Evolutionary conservation across 2,113 vertebrate species (phyloP), one percentile per base, ranked within the genome.

Genomic region (Coturnix japonica): DNA sequence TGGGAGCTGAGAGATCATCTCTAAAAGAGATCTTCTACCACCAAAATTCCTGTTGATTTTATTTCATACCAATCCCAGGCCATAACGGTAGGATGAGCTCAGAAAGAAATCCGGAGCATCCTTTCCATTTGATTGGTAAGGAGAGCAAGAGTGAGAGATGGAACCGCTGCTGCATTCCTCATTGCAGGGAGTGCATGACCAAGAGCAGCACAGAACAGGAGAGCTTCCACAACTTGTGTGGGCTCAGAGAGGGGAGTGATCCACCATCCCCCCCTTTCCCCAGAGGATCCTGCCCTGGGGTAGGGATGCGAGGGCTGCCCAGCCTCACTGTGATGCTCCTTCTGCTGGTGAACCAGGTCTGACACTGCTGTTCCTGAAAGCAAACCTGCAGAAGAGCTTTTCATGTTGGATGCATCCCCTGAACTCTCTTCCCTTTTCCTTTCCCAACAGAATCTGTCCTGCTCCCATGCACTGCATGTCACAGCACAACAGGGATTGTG

Each of bases 401-500:
- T 23, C 21, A 11, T 6, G 22, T 25, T 21, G 59, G 15, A 26
- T 0, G 21, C 35, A 33, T 60, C 3, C n/a, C 73, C 57, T 59
- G 54, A 93, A 17, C n/a, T 83, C 33, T 41, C 43, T 69, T 60
- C 54, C 14, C 21, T 4, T 22, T 70, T 44, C n/a, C 11, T 56
- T 76, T 8, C 51, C 17, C 64, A 21, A 20, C 18, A 81, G 47
- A 43, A 53, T 16, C 26, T 8, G 8, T 53, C 49, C 70, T 72
- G 59, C 49, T 74, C 23, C 67, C 37, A 3, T 4, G 1, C 6
- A 4, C 10, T 0, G 0, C 77, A 25, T 3, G 2, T 16, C 74
- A 59, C 44, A 75, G 81, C 65, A 31, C 23, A 69, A 22, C 31
- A 16, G 19, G 19, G 17, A 19, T 47, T 0, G 1, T 18, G 72